Conservation (phyloP, 2,113 vertebrate species). For the Amazona vittata region DNA sequence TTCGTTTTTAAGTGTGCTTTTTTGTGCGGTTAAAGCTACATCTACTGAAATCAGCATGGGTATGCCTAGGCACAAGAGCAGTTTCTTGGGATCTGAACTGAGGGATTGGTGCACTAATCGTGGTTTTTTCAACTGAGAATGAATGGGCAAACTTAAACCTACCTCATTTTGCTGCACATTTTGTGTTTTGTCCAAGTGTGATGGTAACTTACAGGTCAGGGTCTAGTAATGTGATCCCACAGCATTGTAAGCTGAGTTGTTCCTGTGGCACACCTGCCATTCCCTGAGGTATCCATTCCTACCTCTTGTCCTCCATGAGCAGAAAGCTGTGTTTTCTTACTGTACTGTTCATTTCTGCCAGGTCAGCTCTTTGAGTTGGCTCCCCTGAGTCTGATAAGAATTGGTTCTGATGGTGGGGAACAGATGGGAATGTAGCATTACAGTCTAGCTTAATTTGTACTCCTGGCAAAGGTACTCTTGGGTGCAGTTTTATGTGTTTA, state of each 20-base stretch:
- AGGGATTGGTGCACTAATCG: not conserved
- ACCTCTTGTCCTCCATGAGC: not conserved
- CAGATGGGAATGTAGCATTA: not conserved
- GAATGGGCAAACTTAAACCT: not conserved
- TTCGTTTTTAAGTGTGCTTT: rapidly evolving
- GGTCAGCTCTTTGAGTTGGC: not conserved
- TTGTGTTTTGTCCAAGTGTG: rapidly evolving
- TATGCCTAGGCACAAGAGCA: not conserved
- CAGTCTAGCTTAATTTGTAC: not conserved
- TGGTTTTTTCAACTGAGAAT: not conserved
- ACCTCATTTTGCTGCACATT: rapidly evolving
- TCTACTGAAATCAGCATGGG: not conserved
- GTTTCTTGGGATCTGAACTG: not conserved
- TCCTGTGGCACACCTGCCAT: not conserved
- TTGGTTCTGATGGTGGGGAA: not conserved
- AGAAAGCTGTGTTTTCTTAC: not conserved
- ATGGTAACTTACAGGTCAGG: not conserved
- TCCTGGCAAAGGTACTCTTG: not conserved
- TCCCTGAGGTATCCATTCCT: not conserved
- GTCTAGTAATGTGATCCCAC: rapidly evolving
- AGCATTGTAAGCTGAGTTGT: not conserved
- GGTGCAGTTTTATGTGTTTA: not conserved
- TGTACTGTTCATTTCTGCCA: not conserved
- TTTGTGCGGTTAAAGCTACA: not conserved
- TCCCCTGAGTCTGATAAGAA: not conserved